phyloP scores from a whole-genome alignment of 2,113 vertebrate species.

The Montifringilla adamsi region DNA sequence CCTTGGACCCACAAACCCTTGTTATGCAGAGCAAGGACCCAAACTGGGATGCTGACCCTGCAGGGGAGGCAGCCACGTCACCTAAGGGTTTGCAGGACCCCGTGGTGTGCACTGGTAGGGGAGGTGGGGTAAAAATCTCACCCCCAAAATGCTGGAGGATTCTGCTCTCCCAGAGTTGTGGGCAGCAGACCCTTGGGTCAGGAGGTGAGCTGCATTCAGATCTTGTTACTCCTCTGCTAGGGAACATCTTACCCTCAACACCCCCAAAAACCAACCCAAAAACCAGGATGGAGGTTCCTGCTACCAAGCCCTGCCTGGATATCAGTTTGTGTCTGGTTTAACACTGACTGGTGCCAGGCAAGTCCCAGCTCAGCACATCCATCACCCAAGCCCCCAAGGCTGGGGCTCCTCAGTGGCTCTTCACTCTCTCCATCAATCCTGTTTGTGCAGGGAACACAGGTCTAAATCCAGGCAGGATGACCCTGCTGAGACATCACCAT shows the following conservation, averaged over 20 bases:
- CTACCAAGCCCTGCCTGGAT: not conserved
- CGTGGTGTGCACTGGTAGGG: accelerated
- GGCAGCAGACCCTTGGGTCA: not conserved
- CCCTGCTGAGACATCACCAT: not conserved
- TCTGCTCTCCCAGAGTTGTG: not conserved
- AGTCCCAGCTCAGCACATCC: not conserved
- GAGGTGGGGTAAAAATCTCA: not conserved
- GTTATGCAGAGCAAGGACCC: not conserved
- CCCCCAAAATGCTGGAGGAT: not conserved
- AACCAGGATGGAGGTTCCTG: not conserved
- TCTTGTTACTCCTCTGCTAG: not conserved
- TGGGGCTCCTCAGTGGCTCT: not conserved
- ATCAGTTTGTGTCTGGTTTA: not conserved
- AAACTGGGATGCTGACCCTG: not conserved
- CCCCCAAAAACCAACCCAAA: not conserved
- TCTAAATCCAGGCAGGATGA: not conserved
- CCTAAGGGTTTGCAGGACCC: not conserved
- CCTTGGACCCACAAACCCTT: not conserved
- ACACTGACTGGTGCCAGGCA: not conserved
- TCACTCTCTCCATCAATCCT: not conserved
- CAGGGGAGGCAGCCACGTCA: not conserved
- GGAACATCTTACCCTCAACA: not conserved
- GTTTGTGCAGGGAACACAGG: not conserved
- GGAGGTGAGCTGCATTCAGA: not conserved
- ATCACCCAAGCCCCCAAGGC: not conserved